phyloP scores from a whole-genome alignment of 53 echinoderm and acorn worm genomes.

The Paelopatides confundens region DNA sequence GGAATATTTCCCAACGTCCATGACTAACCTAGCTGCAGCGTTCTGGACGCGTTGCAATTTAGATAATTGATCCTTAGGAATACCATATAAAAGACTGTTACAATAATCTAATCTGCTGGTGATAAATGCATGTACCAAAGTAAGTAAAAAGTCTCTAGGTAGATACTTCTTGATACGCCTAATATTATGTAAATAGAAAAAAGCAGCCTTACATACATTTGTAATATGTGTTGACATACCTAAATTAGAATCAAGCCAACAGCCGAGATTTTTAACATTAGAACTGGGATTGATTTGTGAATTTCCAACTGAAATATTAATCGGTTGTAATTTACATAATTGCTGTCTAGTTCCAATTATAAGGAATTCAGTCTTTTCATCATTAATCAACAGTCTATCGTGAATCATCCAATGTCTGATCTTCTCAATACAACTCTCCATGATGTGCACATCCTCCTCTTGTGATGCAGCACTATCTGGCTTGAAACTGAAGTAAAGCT shows the following conservation, averaged over 20 bases:
- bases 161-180: background rate
- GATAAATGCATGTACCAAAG: background rate
- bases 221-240: background rate
- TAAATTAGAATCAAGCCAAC: background rate
- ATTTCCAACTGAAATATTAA: background rate
- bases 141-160: background rate
- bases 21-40: no score
- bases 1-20: no score
- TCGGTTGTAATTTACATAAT: background rate
- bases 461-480: background rate
- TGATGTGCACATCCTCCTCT: background rate
- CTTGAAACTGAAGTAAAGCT: background rate
- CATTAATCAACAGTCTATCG: slow-evolving; percentile 5
- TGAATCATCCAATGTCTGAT: background rate
- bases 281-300: background rate
- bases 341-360: background rate
- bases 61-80: no score
- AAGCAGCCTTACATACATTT: background rate
- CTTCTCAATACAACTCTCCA: background rate
- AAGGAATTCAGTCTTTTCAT: slow-evolving; percentile 7
- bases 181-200: background rate
- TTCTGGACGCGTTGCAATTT: no score
- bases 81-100: no score
- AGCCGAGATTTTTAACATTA: background rate
- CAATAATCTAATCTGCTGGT: background rate